Percentiles rank a stretch among this genome's conserved stretches.
These are phyloP conservation scores for Eupithecia exiguata DNA, from an alignment of 2,888 invertebrate genomes.

Conservation along the genomic window DNA sequence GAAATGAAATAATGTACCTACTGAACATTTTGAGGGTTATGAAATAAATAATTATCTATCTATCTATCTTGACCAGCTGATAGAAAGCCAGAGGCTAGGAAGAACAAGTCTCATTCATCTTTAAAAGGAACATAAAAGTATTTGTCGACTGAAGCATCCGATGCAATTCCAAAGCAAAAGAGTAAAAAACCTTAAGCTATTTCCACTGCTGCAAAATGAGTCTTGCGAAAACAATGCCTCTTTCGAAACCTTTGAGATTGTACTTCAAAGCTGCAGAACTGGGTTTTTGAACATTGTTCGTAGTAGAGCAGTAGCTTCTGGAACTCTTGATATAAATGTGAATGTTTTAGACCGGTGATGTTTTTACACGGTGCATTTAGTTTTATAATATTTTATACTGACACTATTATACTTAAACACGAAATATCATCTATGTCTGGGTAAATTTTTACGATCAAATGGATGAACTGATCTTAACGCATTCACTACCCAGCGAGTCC, in stretches of 20 bases:
- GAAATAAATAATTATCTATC: too few species aligned
- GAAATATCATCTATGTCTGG: too few species aligned
- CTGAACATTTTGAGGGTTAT: too few species aligned
- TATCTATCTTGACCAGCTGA: background rate
- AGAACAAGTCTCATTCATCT: background rate
- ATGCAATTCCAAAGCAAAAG: constrained; percentile 50
- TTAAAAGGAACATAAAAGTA: background rate
- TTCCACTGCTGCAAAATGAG: constrained; percentile 58
- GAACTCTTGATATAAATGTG: constrained; percentile 5
- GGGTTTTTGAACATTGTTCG: constrained; percentile 62
- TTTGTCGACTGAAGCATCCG: constrained; percentile 42
- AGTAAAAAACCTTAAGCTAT: constrained; percentile 58
- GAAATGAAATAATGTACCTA: too few species aligned
- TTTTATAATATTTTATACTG: too few species aligned
- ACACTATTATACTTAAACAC: too few species aligned
- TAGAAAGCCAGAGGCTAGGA: background rate
- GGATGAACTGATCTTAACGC: too few species aligned
- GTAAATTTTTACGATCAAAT: too few species aligned
- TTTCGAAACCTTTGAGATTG: constrained; percentile 52
- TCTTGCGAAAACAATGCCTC: constrained; percentile 59
- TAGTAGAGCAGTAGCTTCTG: constrained; percentile 25
- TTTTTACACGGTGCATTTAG: background rate
- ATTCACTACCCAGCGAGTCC: too few species aligned
- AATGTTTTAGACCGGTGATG: background rate
- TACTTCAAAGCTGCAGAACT: constrained; percentile 58